A percentile compares a stretch with the other conserved stretches of the same genome.
These are phyloP conservation scores for Heterotilapia buettikoferi DNA, from an alignment of 2,113 vertebrate genomes.

Conservation along the genomic window DNA sequence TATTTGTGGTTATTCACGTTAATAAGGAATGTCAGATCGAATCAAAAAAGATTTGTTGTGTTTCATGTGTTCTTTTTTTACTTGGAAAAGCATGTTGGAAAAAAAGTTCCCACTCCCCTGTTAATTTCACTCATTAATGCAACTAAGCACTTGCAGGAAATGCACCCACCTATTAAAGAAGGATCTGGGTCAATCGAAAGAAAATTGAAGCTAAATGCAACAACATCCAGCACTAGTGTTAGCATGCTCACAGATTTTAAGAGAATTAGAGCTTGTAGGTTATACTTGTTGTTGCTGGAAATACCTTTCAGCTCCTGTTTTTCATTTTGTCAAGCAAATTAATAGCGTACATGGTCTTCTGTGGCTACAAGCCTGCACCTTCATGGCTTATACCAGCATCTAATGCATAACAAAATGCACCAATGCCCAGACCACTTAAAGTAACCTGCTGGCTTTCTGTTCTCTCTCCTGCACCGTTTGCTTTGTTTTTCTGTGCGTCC, in stretches of 20 bases:
- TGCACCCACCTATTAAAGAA: background rate
- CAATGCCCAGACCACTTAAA: slow-evolving; percentile 7
- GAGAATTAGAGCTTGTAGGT: background rate
- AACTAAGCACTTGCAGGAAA: background rate
- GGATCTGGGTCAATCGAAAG: background rate
- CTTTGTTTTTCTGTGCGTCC: background rate
- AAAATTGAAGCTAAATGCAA: background rate
- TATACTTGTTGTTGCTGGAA: background rate
- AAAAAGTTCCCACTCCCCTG: background rate
- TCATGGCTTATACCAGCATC: background rate
- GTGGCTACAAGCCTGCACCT: background rate
- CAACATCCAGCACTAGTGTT: background rate
- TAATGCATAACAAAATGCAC: slow-evolving; percentile 17
- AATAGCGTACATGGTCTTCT: background rate
- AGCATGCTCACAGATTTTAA: background rate
- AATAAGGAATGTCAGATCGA: background rate
- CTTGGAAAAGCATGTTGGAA: background rate
- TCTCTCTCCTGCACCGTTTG: background rate
- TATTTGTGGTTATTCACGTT: background rate
- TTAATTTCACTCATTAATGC: background rate
- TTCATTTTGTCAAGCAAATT: background rate
- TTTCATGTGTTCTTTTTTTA: background rate
- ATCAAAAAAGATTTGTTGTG: background rate
- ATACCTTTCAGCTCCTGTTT: background rate
- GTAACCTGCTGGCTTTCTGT: background rate